Evolutionary conservation across 2,797 vertebrate species (phyloP).

Genomic region (Coccyzus lansbergi): DNA sequence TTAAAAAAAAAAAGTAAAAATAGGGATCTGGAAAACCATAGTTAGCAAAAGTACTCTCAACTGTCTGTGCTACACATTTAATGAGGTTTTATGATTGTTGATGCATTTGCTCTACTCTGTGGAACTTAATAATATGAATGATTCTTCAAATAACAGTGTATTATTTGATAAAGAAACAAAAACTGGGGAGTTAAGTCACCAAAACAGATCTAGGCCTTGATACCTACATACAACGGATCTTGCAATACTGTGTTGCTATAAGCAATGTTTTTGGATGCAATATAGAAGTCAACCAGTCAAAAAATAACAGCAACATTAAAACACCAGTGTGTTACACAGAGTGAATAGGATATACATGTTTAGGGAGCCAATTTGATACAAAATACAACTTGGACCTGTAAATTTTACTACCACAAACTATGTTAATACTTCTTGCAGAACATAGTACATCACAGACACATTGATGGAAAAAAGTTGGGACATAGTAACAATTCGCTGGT

Average conservation of each 20-base stretch:
- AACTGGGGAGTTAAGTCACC: background rate
- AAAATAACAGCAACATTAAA: background rate
- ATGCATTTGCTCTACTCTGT: background rate
- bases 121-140: background rate
- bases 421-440: background rate
- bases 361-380: background rate
- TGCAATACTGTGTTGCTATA: background rate
- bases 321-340: background rate
- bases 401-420: background rate
- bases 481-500: background rate
- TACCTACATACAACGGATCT: background rate
- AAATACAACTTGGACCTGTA: background rate
- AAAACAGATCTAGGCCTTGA: background rate
- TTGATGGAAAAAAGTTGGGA: background rate
- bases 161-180: background rate
- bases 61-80: background rate
- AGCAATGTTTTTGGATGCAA: background rate
- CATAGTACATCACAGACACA: background rate
- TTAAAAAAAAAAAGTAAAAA: background rate
- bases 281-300: background rate
- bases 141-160: background rate
- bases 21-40: constrained; percentile 24
- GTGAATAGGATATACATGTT: background rate
- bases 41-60: background rate
- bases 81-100: background rate